Conservation (phyloP, 1,140 invertebrate species). For the Ostrea edulis region DNA sequence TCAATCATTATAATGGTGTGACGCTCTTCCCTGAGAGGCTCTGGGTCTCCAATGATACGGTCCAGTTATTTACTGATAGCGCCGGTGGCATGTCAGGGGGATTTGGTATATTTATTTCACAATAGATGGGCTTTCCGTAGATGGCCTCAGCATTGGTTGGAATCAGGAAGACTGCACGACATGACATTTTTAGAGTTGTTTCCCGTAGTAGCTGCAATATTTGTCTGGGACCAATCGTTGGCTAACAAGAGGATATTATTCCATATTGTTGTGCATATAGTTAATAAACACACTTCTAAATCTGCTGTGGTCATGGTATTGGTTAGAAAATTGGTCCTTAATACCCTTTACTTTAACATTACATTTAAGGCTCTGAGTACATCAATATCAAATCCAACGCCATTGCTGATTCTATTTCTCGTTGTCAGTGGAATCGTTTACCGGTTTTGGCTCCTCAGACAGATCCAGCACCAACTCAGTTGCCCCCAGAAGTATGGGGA, state of each 20-base stretch:
- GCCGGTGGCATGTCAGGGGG: not conserved
- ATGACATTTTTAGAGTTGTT: slow-evolving; percentile 29
- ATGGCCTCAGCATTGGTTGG: not conserved
- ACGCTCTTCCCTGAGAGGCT: slow-evolving; percentile 27
- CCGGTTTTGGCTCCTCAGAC: not conserved
- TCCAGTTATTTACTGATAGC: not conserved
- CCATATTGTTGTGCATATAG: too few relatives aligned
- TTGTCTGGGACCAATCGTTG: not conserved
- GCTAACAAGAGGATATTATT: too few relatives aligned
- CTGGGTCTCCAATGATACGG: not conserved
- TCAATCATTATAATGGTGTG: not conserved
- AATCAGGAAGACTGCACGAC: not conserved
- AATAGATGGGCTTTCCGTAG: too few relatives aligned
- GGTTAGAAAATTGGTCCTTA: not conserved
- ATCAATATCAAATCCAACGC: too few relatives aligned
- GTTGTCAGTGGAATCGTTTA: not conserved
- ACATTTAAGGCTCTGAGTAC: not conserved
- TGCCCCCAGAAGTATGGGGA: not conserved
- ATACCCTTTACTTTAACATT: not conserved
- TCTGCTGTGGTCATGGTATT: not conserved
- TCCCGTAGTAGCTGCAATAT: not conserved
- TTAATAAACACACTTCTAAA: too few relatives aligned
- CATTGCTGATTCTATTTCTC: too few relatives aligned
- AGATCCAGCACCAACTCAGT: not conserved
- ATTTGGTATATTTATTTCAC: too few relatives aligned